A percentile compares a stretch with the other conserved stretches of the same genome.
phyloP scores from a whole-genome alignment of 2,888 invertebrate species.

The Dorcus hopei region DNA sequence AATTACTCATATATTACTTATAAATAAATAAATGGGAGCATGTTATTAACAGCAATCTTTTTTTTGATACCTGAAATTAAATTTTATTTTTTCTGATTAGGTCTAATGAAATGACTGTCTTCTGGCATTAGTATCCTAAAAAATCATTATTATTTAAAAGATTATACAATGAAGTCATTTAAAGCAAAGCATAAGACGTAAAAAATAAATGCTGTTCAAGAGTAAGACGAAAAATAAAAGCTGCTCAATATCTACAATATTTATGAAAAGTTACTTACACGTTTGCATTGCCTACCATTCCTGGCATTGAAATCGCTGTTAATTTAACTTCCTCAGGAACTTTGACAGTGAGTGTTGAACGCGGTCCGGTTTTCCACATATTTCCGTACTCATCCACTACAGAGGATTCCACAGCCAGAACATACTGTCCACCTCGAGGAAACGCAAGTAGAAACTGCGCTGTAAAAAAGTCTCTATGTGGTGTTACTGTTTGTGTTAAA shows the following conservation, averaged over 20 bases:
- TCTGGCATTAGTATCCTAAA: conserved; percentile 47
- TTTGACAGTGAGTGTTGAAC: conserved; percentile 71
- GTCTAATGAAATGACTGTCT: conserved; percentile 41
- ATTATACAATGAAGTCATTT: background rate
- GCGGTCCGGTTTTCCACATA: conserved; percentile 88
- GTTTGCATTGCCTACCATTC: conserved; percentile 45
- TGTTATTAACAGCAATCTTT: background rate
- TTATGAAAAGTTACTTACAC: conserved; percentile 37
- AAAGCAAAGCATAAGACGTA: background rate
- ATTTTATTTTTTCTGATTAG: conserved; percentile 35
- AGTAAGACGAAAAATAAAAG: no score
- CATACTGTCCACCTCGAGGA: conserved; percentile 64
- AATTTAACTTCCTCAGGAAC: conserved; percentile 62
- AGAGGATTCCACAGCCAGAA: conserved; percentile 79
- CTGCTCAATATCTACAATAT: no score
- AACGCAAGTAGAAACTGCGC: conserved; percentile 85
- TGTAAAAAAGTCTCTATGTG: conserved; percentile 91
- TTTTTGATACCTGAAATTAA: background rate
- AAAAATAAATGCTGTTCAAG: background rate
- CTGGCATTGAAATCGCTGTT: conserved; percentile 45
- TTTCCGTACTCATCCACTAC: conserved; percentile 81
- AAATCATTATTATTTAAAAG: background rate
- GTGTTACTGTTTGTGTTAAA: conserved; percentile 78
- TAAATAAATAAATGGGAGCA: background rate
- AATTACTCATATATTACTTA: conserved; percentile 3